A percentile compares a stretch with the other conserved stretches of the same genome.
Evolutionary conservation across 2,113 vertebrate species (phyloP).

Genomic region (Percopsis transmontana): DNA sequence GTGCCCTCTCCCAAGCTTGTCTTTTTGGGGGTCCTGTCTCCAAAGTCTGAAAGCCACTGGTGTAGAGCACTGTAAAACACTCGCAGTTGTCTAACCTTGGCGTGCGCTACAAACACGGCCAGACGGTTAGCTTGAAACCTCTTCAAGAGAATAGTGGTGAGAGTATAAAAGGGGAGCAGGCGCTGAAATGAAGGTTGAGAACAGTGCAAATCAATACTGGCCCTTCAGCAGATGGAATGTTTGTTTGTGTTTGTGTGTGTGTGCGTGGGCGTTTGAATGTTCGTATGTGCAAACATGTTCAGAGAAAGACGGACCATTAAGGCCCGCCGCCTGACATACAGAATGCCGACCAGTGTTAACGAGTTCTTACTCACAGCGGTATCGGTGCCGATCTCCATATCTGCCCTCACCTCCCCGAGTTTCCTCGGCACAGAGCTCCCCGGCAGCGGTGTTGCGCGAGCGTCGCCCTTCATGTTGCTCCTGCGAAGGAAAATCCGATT

Average conservation of each 20-base stretch:
- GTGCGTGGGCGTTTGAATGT: background rate
- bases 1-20: too few species aligned
- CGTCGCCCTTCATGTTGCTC: constrained; percentile 82
- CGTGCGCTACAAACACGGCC: constrained; percentile 54
- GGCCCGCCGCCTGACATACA: background rate
- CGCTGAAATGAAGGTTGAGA: constrained; percentile 47
- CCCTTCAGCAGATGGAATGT: constrained; percentile 41
- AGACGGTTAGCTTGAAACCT: constrained; percentile 14
- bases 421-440: constrained; percentile 81
- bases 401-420: constrained; percentile 79
- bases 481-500: constrained; percentile 81
- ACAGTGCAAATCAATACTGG: constrained; percentile 57
- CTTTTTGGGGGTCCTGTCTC: too few species aligned
- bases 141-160: constrained; percentile 18
- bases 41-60: too few species aligned
- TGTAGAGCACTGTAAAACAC: constrained; percentile 69
- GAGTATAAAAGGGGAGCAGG: constrained; percentile 40
- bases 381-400: constrained; percentile 80
- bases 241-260: constrained; percentile 40
- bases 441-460: constrained; percentile 73
- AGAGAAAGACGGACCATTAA: too few species aligned
- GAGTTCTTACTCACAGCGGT: constrained; percentile 79
- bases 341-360: background rate
- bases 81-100: constrained; percentile 62
- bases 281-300: constrained; percentile 10